These are phyloP conservation scores for Eupeodes corollae DNA, from an alignment of 1,140 invertebrate genomes.

Conservation along the genomic window DNA sequence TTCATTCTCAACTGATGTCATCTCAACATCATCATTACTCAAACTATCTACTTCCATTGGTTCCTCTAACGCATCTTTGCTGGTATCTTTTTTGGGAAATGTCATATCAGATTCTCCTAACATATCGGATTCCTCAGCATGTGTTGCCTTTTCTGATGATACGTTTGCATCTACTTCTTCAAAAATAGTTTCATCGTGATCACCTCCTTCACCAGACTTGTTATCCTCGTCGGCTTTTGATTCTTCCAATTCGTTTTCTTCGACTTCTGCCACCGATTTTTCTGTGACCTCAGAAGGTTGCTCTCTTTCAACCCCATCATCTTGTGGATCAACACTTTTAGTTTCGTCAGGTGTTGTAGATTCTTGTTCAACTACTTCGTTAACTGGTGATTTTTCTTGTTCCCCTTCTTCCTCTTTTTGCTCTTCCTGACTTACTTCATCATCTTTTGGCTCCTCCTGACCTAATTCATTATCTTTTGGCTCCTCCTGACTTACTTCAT, in stretches of 20 bases:
- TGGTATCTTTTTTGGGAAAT: neutral
- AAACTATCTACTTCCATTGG: too few relatives aligned
- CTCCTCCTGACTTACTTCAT: neutral
- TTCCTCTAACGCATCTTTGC: neutral
- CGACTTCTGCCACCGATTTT: slow-evolving; percentile 12
- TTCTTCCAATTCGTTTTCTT: slow-evolving; percentile 8
- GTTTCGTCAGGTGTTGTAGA: neutral
- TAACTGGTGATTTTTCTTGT: slow-evolving; percentile 9
- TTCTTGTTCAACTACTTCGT: slow-evolving; percentile 7
- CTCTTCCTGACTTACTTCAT: slow-evolving; percentile 3
- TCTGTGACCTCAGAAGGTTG: neutral
- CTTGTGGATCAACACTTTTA: neutral
- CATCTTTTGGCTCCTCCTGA: slow-evolving; percentile 1
- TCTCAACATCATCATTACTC: too few relatives aligned
- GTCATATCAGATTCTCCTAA: slow-evolving; percentile 11
- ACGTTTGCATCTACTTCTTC: slow-evolving; percentile 14
- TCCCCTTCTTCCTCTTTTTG: slow-evolving; percentile 1
- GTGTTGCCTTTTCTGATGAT: slow-evolving; percentile 7
- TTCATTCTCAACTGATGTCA: neutral
- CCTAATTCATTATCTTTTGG: slow-evolving; percentile 12
- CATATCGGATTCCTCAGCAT: slow-evolving; percentile 17
- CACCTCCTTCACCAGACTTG: slow-evolving; percentile 4
- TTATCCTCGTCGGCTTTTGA: neutral
- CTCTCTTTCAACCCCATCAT: neutral
- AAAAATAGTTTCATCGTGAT: slow-evolving; percentile 8